phyloP scores from a whole-genome alignment of 2,113 vertebrate species.

The Protomyctophum bolini region DNA sequence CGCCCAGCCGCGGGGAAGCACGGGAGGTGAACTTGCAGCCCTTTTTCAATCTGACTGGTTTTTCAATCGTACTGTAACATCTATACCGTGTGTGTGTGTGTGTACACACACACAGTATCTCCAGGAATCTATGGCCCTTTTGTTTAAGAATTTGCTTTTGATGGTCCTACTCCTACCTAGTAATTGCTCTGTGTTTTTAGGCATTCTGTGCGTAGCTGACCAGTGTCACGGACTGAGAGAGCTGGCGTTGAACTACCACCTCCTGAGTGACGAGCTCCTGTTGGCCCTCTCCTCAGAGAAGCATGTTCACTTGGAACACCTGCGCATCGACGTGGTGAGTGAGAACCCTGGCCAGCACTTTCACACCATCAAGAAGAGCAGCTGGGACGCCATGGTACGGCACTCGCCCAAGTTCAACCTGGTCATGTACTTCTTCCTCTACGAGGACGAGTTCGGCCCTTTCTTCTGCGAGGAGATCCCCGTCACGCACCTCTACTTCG shows the following conservation, averaged over 20 bases:
- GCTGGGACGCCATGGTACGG: conserved; percentile 97
- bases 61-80: too few species aligned
- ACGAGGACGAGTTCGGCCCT: conserved; percentile 94
- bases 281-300: conserved; percentile 95
- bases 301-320: conserved; percentile 93
- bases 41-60: too few species aligned
- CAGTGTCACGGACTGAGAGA: conserved; percentile 95
- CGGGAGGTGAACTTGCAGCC: too few species aligned
- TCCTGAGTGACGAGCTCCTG: conserved; percentile 92
- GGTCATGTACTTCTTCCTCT: conserved; percentile 99
- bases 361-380: conserved; percentile 94
- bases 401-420: conserved; percentile 97
- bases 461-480: conserved; percentile 96
- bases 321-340: conserved; percentile 96
- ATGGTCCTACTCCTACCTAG: not conserved
- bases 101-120: not conserved
- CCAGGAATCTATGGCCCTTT: not conserved
- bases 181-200: conserved; percentile 30
- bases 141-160: not conserved
- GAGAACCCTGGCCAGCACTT: conserved; percentile 96
- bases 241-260: conserved; percentile 92
- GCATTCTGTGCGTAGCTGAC: conserved; percentile 85
- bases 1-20: too few species aligned
- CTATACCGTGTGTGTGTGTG: too few species aligned
- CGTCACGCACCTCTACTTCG: conserved; percentile 96